Evolutionary conservation across 2,113 vertebrate genomes (phyloP), one percentile per base, ranked within the genome.

Genomic region (Cinclus mexicanus): DNA sequence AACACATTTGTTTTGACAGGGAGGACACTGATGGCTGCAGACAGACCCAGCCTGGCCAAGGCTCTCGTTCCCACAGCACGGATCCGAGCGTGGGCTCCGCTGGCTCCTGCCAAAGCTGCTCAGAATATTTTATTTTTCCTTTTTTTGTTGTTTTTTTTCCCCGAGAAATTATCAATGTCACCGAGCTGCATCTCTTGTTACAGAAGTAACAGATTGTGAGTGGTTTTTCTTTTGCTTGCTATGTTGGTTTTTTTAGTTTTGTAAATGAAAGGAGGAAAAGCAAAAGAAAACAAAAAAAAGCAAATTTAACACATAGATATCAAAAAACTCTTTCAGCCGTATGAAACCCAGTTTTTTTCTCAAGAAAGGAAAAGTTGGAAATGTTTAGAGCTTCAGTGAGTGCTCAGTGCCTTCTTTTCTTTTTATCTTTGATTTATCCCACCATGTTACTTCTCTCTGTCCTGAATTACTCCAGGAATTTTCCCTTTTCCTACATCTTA

Each of bases 1-100:
- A 96, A 93, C 67, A 52, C 71, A 7, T 91, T 94, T 95, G 79
- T 95, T 96, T 93, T 72, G 90, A 91, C 82, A 95, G 92, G 78
- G 75, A 83, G 78, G 90, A 83, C 37, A 6, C 75, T 74, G 89
- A 90, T 83, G 94, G 78, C 84, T 68, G 70, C 87, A 91, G 89
- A 50, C 53, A 69, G 65, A 72, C 16, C 60, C 0, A 22, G 57
- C 71, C 86, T 53, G 53, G 69, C 81, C 89, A 44, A 53, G 65
- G 29, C 67, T 52, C 12, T 56, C 18, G 37, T 92, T 96, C 90
- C 94, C 94, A 90, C 90, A 94, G 92, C 44, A 9, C 57, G 7
- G 25, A 67, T 53, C 75, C 53, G 26, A 90, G 75, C 70, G 1
- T 21, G 41, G 49, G 65, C 83, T 88, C 18, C 3, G 2, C 21